Percentiles rank a stretch among this genome's conserved stretches.
Conservation (phyloP, 2,113 vertebrate genomes). For the Megaceryle torquata region DNA sequence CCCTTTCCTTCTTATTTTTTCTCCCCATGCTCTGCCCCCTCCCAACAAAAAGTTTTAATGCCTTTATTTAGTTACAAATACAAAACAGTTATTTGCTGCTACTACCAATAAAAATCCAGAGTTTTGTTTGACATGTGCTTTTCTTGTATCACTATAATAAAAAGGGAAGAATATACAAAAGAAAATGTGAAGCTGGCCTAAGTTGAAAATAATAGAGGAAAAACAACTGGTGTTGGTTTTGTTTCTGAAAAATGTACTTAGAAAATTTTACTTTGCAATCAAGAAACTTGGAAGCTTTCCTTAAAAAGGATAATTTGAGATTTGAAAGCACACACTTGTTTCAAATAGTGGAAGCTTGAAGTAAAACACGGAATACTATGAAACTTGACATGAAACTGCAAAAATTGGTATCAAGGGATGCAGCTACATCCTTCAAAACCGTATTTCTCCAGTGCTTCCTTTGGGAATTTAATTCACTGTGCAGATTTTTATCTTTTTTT, state of each 20-base stretch:
- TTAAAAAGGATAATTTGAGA: background rate
- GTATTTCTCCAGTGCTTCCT: background rate
- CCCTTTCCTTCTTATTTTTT: background rate
- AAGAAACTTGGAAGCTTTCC: background rate
- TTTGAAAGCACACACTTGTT: background rate
- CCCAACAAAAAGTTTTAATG: background rate
- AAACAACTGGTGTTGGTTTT: background rate
- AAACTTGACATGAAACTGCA: background rate
- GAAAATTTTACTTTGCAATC: background rate
- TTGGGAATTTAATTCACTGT: background rate
- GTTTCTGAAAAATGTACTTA: background rate
- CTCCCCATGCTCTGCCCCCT: background rate
- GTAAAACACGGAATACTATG: background rate
- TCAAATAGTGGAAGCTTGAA: background rate
- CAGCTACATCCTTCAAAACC: background rate
- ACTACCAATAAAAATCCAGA: background rate
- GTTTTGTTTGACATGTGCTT: background rate
- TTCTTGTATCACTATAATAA: background rate
- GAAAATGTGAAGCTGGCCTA: background rate
- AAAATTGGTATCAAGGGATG: background rate
- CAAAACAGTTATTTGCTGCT: background rate
- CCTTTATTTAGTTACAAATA: background rate
- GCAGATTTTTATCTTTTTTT: background rate
- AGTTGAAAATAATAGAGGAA: background rate
- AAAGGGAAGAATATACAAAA: background rate